Conservation (phyloP, 2,888 invertebrate species). For the Rapana venosa region DNA sequence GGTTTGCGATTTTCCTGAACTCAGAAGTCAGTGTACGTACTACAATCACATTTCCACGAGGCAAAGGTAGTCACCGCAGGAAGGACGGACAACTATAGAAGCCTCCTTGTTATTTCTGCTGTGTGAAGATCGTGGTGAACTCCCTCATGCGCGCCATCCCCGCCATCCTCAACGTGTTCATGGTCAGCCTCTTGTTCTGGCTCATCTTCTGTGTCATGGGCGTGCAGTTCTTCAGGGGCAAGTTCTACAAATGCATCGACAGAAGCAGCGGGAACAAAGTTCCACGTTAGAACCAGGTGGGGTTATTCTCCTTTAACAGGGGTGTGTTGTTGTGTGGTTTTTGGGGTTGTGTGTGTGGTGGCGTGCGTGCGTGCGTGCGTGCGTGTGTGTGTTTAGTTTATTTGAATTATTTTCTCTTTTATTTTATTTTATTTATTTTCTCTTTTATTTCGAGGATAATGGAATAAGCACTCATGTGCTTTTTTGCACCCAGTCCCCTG, state of each 20-base stretch:
- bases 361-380: neutral
- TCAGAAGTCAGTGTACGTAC: no score
- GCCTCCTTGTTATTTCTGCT: no score
- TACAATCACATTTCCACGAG: no score
- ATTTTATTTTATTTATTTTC: no score
- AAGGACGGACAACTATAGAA: no score
- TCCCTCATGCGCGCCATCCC: constrained; percentile 97
- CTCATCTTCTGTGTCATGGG: constrained; percentile 98
- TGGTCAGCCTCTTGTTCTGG: constrained; percentile 98
- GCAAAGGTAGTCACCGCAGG: no score
- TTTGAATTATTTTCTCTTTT: no score
- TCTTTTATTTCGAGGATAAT: no score
- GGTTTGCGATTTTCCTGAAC: no score
- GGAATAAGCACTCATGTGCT: no score
- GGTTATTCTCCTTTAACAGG: neutral
- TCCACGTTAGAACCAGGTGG: neutral
- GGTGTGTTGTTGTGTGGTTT: neutral
- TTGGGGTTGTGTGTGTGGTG: neutral
- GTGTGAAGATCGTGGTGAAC: constrained; percentile 76
- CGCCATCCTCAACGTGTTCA: constrained; percentile 96
- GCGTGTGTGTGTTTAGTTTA: no score
- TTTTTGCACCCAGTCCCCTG: no score
- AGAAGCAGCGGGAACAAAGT: constrained; percentile 70
- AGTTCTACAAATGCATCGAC: constrained; percentile 95
- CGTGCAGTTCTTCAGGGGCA: constrained; percentile 89